These are phyloP conservation scores for Aplocera efformata DNA, from an alignment of 2,888 invertebrate genomes.

Conservation along the genomic window DNA sequence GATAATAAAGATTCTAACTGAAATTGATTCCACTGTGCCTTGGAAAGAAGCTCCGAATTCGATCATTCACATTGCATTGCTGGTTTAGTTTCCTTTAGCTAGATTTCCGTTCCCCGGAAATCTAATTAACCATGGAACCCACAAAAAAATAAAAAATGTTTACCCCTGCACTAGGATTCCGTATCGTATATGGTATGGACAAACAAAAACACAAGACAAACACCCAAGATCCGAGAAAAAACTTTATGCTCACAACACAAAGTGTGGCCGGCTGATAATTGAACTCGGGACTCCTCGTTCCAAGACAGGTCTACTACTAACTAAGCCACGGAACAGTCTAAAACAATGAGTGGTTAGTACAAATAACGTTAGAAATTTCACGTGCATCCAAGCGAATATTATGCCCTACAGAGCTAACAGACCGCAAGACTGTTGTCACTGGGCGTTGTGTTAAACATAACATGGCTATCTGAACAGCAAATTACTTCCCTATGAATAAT, in stretches of 20 bases:
- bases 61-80: constrained; percentile 12
- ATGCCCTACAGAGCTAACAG: constrained; percentile 28
- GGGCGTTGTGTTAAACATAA: constrained; percentile 35
- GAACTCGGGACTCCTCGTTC: too few relatives aligned
- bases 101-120: constrained; percentile 2
- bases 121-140: constrained; percentile 17
- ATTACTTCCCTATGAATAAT: constrained; percentile 39
- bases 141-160: too few relatives aligned
- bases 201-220: too few relatives aligned
- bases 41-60: constrained; percentile 3
- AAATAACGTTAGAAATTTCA: too few relatives aligned
- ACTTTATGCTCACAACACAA: too few relatives aligned
- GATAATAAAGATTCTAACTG: constrained; percentile 36
- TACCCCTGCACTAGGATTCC: too few relatives aligned
- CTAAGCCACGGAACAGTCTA: too few relatives aligned
- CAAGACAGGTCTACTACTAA: too few relatives aligned
- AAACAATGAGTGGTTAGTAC: too few relatives aligned
- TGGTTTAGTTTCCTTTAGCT: constrained; percentile 13
- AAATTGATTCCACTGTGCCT: constrained; percentile 26
- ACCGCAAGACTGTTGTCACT: constrained; percentile 38
- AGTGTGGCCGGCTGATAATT: too few relatives aligned
- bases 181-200: too few relatives aligned
- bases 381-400: constrained; percentile 15
- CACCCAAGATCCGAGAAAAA: too few relatives aligned
- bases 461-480: constrained; percentile 35